Conservation (phyloP, 2,797 vertebrate species). For the Tamandua tetradactyla region DNA sequence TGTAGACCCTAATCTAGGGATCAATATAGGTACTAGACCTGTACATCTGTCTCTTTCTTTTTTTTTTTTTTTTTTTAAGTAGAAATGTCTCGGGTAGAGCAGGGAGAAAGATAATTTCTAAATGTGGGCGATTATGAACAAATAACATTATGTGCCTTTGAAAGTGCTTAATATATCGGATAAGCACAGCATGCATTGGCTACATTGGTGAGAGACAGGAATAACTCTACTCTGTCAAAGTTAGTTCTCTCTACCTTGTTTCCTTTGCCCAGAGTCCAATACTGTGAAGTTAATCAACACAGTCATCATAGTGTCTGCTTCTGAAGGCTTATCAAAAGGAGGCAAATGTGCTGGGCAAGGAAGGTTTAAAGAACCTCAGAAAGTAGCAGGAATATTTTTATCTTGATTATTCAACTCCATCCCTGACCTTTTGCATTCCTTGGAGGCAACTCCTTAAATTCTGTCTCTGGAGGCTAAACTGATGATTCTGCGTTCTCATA, state of each 20-base stretch:
- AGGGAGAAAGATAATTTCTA: background rate
- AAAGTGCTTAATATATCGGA: background rate
- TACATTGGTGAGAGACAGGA: background rate
- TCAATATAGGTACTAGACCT: background rate
- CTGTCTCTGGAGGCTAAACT: background rate
- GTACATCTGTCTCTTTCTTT: background rate
- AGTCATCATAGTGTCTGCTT: background rate
- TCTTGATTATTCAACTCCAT: background rate
- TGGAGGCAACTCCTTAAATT: background rate
- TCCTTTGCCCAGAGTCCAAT: background rate
- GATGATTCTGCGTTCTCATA: background rate
- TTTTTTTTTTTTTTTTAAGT: background rate
- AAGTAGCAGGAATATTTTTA: background rate
- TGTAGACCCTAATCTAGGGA: background rate
- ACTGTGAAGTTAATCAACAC: background rate
- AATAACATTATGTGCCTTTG: background rate
- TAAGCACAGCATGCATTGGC: background rate
- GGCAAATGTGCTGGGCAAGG: background rate
- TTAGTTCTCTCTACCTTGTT: background rate
- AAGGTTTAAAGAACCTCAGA: background rate
- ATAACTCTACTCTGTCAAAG: background rate
- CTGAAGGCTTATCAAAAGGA: background rate
- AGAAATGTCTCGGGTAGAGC: background rate
- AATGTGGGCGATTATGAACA: background rate
- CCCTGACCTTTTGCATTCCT: background rate